Evolutionary conservation across 1,140 invertebrate species (phyloP).

Genomic region (Apis laboriosa): DNA sequence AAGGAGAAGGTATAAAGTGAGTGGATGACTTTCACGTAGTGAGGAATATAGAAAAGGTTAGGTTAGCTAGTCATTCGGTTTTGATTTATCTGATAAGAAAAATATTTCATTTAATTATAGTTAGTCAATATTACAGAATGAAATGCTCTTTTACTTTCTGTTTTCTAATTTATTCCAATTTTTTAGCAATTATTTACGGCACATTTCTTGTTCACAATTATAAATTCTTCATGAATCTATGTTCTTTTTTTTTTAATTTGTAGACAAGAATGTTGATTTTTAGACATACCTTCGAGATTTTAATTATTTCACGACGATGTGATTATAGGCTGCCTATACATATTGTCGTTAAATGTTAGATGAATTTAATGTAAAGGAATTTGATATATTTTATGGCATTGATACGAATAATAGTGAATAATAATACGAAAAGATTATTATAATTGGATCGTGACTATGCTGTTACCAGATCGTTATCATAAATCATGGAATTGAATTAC

Average conservation of each 20-base stretch:
- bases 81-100: no score
- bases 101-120: no score
- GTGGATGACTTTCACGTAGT: no score
- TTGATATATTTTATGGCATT: not conserved
- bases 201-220: not conserved
- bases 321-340: not conserved
- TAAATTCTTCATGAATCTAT: not conserved
- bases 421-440: not conserved
- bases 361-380: not conserved
- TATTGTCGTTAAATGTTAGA: not conserved
- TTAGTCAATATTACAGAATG: no score
- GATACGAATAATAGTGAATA: not conserved
- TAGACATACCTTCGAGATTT: not conserved
- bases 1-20: no score
- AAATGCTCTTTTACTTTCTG: no score
- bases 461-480: conserved; percentile 4
- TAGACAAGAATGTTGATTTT: not conserved
- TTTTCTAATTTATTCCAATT: no score
- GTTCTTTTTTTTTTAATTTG: no score
- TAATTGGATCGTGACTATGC: not conserved
- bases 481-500: not conserved
- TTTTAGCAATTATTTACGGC: no score
- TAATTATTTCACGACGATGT: not conserved
- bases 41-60: no score
- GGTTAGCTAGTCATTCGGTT: no score